These are phyloP conservation scores for Gryllus bimaculatus DNA, from an alignment of 1,140 invertebrate species.

Conservation along the genomic window DNA sequence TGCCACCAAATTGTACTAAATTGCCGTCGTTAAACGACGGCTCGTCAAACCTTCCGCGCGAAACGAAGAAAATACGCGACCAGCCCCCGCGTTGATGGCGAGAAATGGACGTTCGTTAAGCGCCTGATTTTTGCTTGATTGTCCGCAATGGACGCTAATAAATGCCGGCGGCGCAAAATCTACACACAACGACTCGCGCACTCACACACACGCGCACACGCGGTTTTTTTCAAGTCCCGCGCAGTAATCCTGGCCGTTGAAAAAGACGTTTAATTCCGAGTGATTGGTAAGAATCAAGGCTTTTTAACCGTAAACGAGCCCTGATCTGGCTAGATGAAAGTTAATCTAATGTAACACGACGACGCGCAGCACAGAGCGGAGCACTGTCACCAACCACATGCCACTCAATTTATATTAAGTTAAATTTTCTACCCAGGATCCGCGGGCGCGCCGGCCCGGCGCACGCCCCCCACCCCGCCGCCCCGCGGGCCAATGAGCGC, in stretches of 20 bases:
- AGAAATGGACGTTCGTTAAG: not conserved
- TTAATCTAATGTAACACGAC: slow-evolving; percentile 5
- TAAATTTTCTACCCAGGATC: not conserved
- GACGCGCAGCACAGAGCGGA: not conserved
- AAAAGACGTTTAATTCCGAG: slow-evolving; percentile 4
- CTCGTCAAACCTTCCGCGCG: not conserved
- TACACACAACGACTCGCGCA: not conserved
- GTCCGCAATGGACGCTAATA: not conserved
- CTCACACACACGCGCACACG: not conserved
- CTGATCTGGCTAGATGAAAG: slow-evolving; percentile 3
- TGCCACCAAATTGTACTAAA: not conserved
- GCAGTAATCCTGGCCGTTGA: not conserved
- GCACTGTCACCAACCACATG: not conserved
- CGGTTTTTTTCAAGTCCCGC: not conserved
- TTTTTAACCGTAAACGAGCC: slow-evolving; percentile 4
- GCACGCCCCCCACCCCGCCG: too few species aligned
- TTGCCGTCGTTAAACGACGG: too few species aligned
- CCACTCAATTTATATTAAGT: slow-evolving; percentile 5
- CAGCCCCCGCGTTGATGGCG: not conserved
- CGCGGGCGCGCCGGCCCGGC: too few species aligned
- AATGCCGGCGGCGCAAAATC: not conserved
- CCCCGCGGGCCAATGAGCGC: not conserved
- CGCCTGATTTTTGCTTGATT: not conserved
- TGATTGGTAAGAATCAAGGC: slow-evolving; percentile 4
- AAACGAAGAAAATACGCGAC: not conserved